Evolutionary conservation across 2,797 vertebrate genomes (phyloP), one percentile per base, ranked within the genome.

Genomic region (Acanthurus tractus): DNA sequence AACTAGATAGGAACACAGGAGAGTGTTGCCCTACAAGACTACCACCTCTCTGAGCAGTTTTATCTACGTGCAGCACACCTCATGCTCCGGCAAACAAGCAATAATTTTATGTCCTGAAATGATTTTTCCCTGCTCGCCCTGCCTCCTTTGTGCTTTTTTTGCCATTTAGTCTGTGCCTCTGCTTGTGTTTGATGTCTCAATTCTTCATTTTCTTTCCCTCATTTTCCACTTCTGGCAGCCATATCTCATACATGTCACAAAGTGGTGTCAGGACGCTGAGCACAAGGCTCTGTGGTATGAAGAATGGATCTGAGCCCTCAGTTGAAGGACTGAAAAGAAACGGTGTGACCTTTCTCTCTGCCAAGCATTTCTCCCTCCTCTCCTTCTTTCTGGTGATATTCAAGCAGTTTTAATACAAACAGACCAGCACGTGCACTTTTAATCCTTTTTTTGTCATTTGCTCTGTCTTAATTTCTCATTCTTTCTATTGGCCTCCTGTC

Each of bases 311-410:
- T n/a, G 38, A 68, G 22, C 70, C 40, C 23, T 54, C 48, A 46
- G 58, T 53, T 68, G 49, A 22, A 75, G 63, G 23, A 17, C 45
- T 63, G 54, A 53, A 62, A 64, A 78, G 76, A 53, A 57, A 45
- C 74, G 29, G 17, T 52, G 54, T 84, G 86, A 87, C 79, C 61
- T 83, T 66, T 42, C 67, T 69, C 44, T 76, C 44, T 71, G n/a
- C 67, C 22, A 53, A 50, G 45, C 18, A 70, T 50, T 20, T 76
- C 57, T 40, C 42, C 46, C 20, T 50, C 3, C 50, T 36, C 15
- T 48, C 13, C 22, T 67, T 18, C 2, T 18, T 63, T 8, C 13
- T 2, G n/a, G 45, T 17, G 8, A 8, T 68, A 67, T 64, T 36
- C n/a, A 58, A 42, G 52, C 38, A 46, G 29, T 57, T 76, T 64